Percentiles rank a stretch among this genome's conserved stretches.
Conservation (phyloP, 1,140 invertebrate genomes). For the Aradophagus sp. region DNA sequence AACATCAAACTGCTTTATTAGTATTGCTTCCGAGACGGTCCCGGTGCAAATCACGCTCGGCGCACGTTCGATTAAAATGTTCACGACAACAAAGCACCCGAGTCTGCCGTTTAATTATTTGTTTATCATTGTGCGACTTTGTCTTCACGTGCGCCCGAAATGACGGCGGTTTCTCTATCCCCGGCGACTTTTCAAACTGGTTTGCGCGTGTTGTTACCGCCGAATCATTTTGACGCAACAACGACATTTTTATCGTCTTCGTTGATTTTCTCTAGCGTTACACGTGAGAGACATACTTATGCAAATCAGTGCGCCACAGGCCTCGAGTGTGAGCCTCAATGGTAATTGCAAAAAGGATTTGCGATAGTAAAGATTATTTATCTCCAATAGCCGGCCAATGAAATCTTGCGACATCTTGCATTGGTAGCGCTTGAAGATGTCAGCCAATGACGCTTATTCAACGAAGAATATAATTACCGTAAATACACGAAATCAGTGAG, state of each 20-base stretch:
- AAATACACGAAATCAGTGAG: conserved; percentile 43
- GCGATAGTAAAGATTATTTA: conserved; percentile 50
- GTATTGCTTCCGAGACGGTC: conserved; percentile 16
- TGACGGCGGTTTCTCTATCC: no score
- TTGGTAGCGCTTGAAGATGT: conserved; percentile 49
- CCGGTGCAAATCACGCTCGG: conserved; percentile 18
- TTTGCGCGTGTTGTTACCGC: conserved; percentile 10
- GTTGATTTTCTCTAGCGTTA: conserved; percentile 31
- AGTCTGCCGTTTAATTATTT: no score
- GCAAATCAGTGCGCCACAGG: conserved; percentile 41
- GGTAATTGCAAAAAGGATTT: conserved; percentile 51
- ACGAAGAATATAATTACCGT: conserved; percentile 39
- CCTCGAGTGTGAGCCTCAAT: conserved; percentile 36
- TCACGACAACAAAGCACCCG: no score
- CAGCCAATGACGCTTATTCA: conserved; percentile 53
- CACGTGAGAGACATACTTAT: conserved; percentile 38
- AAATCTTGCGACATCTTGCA: conserved; percentile 41
- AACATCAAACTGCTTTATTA: conserved; percentile 38
- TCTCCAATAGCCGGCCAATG: conserved; percentile 43
- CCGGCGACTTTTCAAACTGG: no score
- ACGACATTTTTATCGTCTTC: conserved; percentile 39
- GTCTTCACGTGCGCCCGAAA: no score
- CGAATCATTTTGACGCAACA: conserved; percentile 30
- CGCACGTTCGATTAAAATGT: conserved; percentile 16
- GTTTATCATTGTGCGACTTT: no score